phyloP scores from a whole-genome alignment of 2,888 invertebrate genomes.

The Acanthosepion esculentum region DNA sequence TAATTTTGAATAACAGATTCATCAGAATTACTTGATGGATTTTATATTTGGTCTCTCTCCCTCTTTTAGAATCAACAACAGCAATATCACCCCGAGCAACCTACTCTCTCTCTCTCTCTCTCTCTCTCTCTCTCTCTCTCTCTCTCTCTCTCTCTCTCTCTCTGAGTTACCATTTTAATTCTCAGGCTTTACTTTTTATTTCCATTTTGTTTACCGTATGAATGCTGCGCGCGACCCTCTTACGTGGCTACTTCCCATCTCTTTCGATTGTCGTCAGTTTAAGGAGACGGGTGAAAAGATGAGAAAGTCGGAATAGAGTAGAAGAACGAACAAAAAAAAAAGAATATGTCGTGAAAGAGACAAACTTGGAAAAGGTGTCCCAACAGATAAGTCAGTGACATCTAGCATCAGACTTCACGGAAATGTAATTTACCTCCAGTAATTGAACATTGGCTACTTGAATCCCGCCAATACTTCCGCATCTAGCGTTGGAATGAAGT shows the following conservation, averaged over 20 bases:
- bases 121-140: too few relatives aligned
- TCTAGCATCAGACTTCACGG: conserved; percentile 11
- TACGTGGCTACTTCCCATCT: background rate
- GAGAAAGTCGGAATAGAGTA: conserved; percentile 33
- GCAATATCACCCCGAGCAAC: too few relatives aligned
- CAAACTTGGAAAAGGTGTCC: background rate
- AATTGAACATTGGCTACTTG: conserved; percentile 23
- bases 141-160: background rate
- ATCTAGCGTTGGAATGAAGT: background rate
- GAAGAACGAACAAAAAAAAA: background rate
- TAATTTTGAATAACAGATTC: too few relatives aligned
- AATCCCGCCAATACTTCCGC: background rate
- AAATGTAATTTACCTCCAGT: background rate
- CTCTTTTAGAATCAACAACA: too few relatives aligned
- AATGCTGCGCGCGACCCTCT: background rate
- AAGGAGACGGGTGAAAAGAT: background rate
- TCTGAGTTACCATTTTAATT: background rate
- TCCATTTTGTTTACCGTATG: background rate
- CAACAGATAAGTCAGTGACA: background rate
- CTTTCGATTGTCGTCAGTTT: background rate
- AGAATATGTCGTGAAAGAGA: background rate
- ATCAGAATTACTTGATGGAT: too few relatives aligned
- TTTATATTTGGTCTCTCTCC: too few relatives aligned
- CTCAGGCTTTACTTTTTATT: background rate
- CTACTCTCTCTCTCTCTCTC: too few relatives aligned